Evolutionary conservation across 2,113 vertebrate genomes (phyloP), one percentile per base, ranked within the genome.

Genomic region (Nothocercus nigrocapillus): DNA sequence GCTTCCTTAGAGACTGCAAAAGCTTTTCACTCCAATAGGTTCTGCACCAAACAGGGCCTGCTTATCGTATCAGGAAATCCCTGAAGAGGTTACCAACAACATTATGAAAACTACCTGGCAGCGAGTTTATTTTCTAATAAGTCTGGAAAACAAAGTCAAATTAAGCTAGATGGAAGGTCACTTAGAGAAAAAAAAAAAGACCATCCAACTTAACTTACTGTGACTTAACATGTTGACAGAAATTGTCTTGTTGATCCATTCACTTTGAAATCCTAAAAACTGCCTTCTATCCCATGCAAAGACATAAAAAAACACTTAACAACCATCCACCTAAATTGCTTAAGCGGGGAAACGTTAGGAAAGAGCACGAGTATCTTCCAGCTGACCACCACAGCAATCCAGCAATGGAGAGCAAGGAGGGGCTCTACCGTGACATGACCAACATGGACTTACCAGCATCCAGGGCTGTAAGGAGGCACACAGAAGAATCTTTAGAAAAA

Each of bases 401-500:
- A 91, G 80, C 68, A 82, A 34, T 24, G 61, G 49, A 18, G 69
- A 93, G 88, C 54, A 86, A 83, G 88, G 38, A 93, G 72, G 45
- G 88, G 80, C 53, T 89, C 68, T 67, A 47, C 59, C 38, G 61
- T 56, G 72, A 32, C 3, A 16, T 16, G 25, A 86, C 12, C 67
- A 81, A 56, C 54, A 72, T 47, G 42, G 56, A 78, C 32, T 40
- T 66, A 32, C 2, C 5, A 42, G 25, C 61, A 47, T 58, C 54
- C 70, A 56, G 32, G 32, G 36, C 67, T 83, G 17, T 9, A 91
- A 70, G 15, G 30, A 20, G 45, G 25, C 74, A 82, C 7, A 25
- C 82, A 72, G 51, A 80, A 51, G 76, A 90, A 86, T 92, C 77
- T 90, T 92, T 54, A 94, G 94, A 90, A 91, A 56, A 89, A 85